Evolutionary conservation across 2,888 invertebrate genomes (phyloP), one percentile per base, ranked within the genome.

Genomic region (Tiphia femorata): DNA sequence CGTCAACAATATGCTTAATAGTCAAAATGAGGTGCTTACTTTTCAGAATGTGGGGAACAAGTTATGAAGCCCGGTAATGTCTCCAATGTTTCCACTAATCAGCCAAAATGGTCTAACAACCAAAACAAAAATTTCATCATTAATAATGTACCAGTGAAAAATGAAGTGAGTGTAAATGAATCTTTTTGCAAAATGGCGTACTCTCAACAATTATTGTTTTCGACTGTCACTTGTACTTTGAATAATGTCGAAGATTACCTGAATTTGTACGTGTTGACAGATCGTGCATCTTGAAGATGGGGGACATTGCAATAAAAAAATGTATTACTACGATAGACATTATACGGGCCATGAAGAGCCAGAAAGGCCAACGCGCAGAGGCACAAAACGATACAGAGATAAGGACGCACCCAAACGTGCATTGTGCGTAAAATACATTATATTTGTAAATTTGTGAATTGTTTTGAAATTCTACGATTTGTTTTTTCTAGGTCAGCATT

Each of bases 401-500:
- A 70, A 70, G 42, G 70, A 70, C 49, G 70, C 70, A 14, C 70
- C 70, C 0, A 70, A 70, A 51, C 63, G 70, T 7, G 70, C 70
- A 40, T n/a, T 70, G 70, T 70, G 58, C 7, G 70, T 63, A 16
- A 42, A 38, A 25, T 17, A 10, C 8, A 2, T 21, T 35, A 12
- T 23, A 3, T 10, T 41, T 25, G 6, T 25, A n/a, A n/a, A n/a
- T 25, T 8, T 25, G 5, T 2, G 41, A 2, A 41, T 20, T 3
- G 20, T n/a, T 41, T 20, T 21, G 7, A 12, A 21, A 20, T 20
- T 3, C n/a, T 23, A 6, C 21, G 20, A 8, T 43, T 27, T 43
- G 10, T 23, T 12, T 35, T 20, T 16, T 2, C 6, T 49, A 98
- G 97, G 83, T 98, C 98, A 70, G 98, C 98, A 47, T 99, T 98